Conservation (phyloP, 2,888 invertebrate species). For the Himalopsyche tibetana region DNA sequence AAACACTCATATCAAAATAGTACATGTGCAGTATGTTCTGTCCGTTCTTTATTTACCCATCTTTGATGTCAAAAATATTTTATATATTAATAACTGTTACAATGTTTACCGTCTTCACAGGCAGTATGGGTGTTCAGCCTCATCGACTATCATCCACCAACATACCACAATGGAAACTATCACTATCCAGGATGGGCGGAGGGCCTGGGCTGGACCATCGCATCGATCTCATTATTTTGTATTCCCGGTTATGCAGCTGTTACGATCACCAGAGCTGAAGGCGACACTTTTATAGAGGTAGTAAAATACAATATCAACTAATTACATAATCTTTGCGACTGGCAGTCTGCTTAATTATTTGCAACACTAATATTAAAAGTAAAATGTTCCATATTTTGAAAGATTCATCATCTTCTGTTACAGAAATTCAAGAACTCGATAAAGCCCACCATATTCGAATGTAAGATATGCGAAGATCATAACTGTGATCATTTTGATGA, state of each 20-base stretch:
- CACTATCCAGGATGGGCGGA: conserved; percentile 91
- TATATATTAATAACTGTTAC: not conserved
- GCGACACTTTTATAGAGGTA: conserved; percentile 85
- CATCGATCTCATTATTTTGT: conserved; percentile 88
- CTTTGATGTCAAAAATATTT: too few relatives aligned
- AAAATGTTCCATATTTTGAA: too few relatives aligned
- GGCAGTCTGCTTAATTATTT: too few relatives aligned
- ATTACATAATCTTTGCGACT: too few relatives aligned
- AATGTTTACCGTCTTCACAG: conserved; percentile 70
- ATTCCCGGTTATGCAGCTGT: conserved; percentile 90
- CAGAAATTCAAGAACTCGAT: conserved; percentile 88
- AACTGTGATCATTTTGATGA: conserved; percentile 83
- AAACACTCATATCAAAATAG: too few relatives aligned
- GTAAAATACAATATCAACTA: conserved; percentile 43
- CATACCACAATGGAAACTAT: conserved; percentile 87
- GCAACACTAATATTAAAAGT: too few relatives aligned
- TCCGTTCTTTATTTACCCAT: too few relatives aligned
- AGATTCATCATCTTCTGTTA: conserved; percentile 67
- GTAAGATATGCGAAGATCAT: conserved; percentile 84
- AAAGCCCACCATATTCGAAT: conserved; percentile 86
- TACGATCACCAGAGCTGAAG: conserved; percentile 83
- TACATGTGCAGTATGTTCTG: too few relatives aligned
- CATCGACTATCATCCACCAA: conserved; percentile 91
- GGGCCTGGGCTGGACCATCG: conserved; percentile 90
- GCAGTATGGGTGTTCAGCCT: conserved; percentile 92